phyloP scores from a whole-genome alignment of 2,797 vertebrate species.

The Rhincodon typus region DNA sequence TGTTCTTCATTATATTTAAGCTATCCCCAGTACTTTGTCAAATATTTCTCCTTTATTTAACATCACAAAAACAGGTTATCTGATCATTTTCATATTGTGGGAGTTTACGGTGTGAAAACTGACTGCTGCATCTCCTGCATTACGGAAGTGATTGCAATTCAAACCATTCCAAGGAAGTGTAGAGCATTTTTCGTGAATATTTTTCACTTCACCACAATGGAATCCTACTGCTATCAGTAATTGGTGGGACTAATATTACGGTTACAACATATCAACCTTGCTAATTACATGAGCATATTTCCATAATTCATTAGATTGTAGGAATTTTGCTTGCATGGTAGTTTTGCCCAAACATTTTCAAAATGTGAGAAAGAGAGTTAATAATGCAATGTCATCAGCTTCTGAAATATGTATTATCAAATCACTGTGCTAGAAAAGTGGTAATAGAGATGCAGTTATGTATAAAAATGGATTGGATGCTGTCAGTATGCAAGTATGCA shows the following conservation, averaged over 20 bases:
- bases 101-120: neutral
- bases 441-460: neutral
- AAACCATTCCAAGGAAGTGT: neutral
- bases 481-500: neutral
- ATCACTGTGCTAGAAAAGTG: neutral
- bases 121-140: neutral
- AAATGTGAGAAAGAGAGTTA: neutral
- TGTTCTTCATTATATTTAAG: too few species aligned
- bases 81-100: neutral
- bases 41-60: neutral
- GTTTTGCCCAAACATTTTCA: neutral
- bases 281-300: neutral
- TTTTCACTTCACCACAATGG: neutral
- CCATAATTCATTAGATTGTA: neutral
- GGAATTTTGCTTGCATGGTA: neutral
- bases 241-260: neutral
- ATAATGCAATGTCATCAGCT: neutral
- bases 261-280: neutral
- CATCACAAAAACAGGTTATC: neutral
- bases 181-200: neutral
- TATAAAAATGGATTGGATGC: neutral
- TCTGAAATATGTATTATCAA: neutral
- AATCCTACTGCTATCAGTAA: neutral
- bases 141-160: neutral
- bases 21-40: neutral